Base-by-base conservation (phyloP, 2,113 vertebrate genomes). In the Campylomormyrus numenius region DNA sequence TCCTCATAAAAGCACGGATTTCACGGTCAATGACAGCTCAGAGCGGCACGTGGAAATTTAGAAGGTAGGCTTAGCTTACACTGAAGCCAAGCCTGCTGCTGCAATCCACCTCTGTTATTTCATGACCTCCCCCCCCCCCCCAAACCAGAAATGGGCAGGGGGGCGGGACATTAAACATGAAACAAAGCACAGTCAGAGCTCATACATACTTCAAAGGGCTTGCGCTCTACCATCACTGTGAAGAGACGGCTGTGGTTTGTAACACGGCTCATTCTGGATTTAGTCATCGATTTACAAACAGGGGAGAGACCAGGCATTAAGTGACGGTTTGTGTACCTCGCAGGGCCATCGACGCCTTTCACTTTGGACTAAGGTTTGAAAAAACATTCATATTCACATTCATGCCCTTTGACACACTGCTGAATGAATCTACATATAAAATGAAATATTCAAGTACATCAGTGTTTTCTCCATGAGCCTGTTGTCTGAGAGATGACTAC, bases 141-240 rank as follows among this genome's bases (percentile, higher is more conserved):
- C 24, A 19, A 11, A 89, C 88, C 8, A 21, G 6, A n/a, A 88
- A 58, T 53, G 39, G 10, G 62, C 27, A 66, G 62, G n/a, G 62
- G n/a, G 62, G n/a, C 11, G 87, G 27, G n/a, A 45, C n/a, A 87
- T 88, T 88, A 74, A n/a, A 77, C n/a, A 77, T 50, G 10, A 56
- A 89, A 45, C 42, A 48, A 56, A 24, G 19, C 9, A 35, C 50
- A 27, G 77, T 50, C 31, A n/a, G 88, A 27, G 35, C 58, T 27
- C 13, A 21, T 2, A 8, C 39, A 58, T 58, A 42, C 77, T 42
- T 56, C 39, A 85, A 52, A 88, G 52, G 53, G 17, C 15, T 17
- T 17, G 31, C 24, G 15, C 48, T 87, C 49, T 31, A 27, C 85
- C 27, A 1, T 24, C n/a, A 52, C 35, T 42, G 17, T 24, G 50